Evolutionary conservation across 2,797 vertebrate genomes (phyloP).

Genomic region (Uromys caudimaculatus): DNA sequence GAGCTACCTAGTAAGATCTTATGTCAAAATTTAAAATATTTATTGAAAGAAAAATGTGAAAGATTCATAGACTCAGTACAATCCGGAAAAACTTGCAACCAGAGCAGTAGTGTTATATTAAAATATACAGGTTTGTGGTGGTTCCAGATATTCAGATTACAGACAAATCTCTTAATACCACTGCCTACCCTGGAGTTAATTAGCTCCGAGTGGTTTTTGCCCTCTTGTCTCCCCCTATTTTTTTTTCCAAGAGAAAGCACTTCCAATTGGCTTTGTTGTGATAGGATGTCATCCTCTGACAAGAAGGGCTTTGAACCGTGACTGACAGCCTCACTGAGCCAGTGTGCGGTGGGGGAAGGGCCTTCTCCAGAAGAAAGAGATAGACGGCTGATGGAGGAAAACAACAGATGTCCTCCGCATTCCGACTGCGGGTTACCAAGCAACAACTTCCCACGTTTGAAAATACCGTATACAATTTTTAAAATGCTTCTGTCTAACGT

Average conservation of each 20-base stretch:
- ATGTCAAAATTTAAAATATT: not conserved
- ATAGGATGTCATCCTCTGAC: not conserved
- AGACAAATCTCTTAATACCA: constrained; percentile 24
- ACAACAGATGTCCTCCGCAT: constrained; percentile 81
- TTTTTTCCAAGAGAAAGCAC: not conserved
- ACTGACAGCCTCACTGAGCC: constrained; percentile 63
- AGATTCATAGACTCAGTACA: constrained; percentile 41
- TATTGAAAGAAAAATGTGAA: not conserved
- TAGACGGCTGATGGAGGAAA: constrained; percentile 68
- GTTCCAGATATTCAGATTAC: constrained; percentile 1
- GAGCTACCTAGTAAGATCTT: not conserved
- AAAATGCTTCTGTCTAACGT: constrained; percentile 74
- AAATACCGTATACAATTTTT: constrained; percentile 75
- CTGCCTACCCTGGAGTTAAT: not conserved
- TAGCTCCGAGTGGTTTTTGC: not conserved
- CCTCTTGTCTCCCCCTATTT: not conserved
- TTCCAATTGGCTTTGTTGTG: not conserved
- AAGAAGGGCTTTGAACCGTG: constrained; percentile 11
- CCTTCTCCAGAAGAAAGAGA: constrained; percentile 53
- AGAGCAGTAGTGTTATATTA: constrained; percentile 4
- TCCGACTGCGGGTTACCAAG: constrained; percentile 75
- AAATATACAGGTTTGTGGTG: not conserved
- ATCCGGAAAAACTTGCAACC: not conserved
- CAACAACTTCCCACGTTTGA: constrained; percentile 78
- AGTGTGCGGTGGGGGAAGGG: constrained; percentile 32